Evolutionary conservation across 2,888 invertebrate species (phyloP), one percentile per base, ranked within the genome.

Genomic region (Rotaria magnacalcarata): DNA sequence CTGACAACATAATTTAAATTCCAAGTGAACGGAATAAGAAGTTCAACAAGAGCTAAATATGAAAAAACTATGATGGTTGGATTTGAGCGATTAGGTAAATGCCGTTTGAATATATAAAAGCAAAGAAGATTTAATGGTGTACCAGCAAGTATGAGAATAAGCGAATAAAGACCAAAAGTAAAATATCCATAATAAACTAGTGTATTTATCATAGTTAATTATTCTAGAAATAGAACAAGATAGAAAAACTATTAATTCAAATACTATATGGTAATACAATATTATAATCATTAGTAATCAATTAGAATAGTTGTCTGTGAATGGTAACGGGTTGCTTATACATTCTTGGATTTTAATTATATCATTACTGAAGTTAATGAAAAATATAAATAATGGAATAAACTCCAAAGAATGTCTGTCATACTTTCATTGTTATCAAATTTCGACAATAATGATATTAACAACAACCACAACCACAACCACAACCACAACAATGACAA

Each of bases 31-130:
- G 75, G 75, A 11, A 75, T 47, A 0, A 75, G 21, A 43, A 75
- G 24, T 75, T 75, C 75, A 43, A 75, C 47, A 75, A 75, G 75
- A 8, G 43, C 75, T 47, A 75, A 21, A 75, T 75, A 75, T 24
- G 75, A 75, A 24, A 75, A 75, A 21, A 75, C 75, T 8, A 75
- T 47, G 10, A 75, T 75, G 2, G 75, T 75, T 43, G 75, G 43
- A 75, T 75, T 75, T 21, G 19, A 8, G 24, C 75, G 75, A 75
- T 75, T 75, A 0, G 75, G 75, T 43, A 41, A 24, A 11, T 43
- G 24, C 16, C 41, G 41, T 75, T 41, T 43, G 3, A 41, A 41
- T 41, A 75, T 75, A 47, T 75, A 75, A n/a, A 75, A 75, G 4
- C 75, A 75, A 24, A 75, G 41, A 43, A 75, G 41, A 75, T 75